Evolutionary conservation across 2,888 invertebrate species (phyloP).

Genomic region (Trissolcus japonicus): DNA sequence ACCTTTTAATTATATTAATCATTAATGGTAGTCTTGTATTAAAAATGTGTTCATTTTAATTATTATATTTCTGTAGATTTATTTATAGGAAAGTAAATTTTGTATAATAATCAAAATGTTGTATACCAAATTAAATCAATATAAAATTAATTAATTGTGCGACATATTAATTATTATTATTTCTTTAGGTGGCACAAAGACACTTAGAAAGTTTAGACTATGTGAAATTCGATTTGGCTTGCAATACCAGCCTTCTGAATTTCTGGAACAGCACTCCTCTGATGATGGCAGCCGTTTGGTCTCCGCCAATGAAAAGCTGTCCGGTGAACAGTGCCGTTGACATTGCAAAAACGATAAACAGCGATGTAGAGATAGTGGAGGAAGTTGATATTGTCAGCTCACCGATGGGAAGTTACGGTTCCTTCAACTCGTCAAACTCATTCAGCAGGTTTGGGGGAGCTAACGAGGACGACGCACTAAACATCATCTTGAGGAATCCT

Average conservation of each 20-base stretch:
- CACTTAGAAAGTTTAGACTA: slow-evolving; percentile 86
- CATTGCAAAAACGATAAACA: slow-evolving; percentile 82
- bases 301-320: slow-evolving; percentile 86
- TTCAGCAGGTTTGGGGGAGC: slow-evolving; percentile 65
- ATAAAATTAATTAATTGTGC: too few relatives aligned
- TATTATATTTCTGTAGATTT: too few relatives aligned
- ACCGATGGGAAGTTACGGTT: slow-evolving; percentile 70
- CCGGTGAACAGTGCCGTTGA: slow-evolving; percentile 87
- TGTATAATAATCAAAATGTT: too few relatives aligned
- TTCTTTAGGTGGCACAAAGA: slow-evolving; percentile 80
- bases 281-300: slow-evolving; percentile 90
- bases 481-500: slow-evolving; percentile 80
- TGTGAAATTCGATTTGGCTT: slow-evolving; percentile 76
- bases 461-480: slow-evolving; percentile 85
- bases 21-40: too few relatives aligned
- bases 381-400: slow-evolving; percentile 72
- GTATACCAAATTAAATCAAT: too few relatives aligned
- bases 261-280: slow-evolving; percentile 91
- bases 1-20: too few relatives aligned
- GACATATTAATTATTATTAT: too few relatives aligned
- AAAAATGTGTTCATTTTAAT: too few relatives aligned
- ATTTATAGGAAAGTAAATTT: background rate
- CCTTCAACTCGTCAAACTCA: slow-evolving; percentile 67
- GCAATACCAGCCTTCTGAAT: slow-evolving; percentile 88
- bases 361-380: slow-evolving; percentile 69